A percentile compares a stretch with the other conserved stretches of the same genome.
Conservation (phyloP, 2,113 vertebrate species). For the Gyps fulvus region DNA sequence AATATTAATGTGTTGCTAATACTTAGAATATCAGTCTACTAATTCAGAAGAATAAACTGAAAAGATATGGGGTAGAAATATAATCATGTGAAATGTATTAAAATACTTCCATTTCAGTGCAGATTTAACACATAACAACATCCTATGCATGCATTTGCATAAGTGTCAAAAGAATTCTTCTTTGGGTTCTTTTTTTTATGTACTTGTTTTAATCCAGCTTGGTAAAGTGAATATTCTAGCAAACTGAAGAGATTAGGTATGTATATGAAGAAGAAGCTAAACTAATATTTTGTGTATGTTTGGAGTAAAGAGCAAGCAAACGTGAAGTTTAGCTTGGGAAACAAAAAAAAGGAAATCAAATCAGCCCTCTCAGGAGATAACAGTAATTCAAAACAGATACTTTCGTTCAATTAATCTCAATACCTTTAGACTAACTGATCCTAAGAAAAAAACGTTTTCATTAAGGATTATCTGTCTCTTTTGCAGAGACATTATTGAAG, state of each 20-base stretch:
- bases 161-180: not conserved
- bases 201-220: not conserved
- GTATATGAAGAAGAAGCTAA: not conserved
- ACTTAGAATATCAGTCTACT: not conserved
- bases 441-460: conserved; percentile 44
- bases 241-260: not conserved
- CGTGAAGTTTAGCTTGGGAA: not conserved
- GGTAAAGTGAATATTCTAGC: not conserved
- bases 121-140: not conserved
- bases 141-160: not conserved
- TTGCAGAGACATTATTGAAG: conserved; percentile 46
- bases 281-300: not conserved
- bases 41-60: not conserved
- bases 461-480: conserved; percentile 56
- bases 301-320: not conserved
- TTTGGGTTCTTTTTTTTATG: not conserved
- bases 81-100: not conserved
- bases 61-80: not conserved
- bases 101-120: not conserved
- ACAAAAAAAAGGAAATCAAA: not conserved
- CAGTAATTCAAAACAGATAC: conserved; percentile 13
- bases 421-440: conserved; percentile 37
- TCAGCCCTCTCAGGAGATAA: conserved; percentile 12
- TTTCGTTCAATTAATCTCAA: conserved; percentile 12
- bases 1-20: not conserved